Conservation (phyloP, 1,140 invertebrate species). For the Nomia melanderi region DNA sequence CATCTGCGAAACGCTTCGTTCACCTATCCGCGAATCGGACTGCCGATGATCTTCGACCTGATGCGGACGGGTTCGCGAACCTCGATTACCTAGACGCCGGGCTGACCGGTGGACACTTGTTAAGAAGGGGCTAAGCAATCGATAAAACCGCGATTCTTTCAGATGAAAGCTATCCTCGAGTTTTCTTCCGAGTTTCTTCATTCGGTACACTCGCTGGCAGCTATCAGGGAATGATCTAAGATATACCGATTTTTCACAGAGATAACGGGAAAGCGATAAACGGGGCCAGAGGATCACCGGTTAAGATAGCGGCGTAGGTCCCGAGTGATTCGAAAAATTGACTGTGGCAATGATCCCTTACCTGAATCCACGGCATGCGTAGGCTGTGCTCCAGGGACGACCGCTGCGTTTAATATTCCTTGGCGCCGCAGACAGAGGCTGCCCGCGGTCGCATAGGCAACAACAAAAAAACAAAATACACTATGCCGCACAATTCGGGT, state of each 20-base stretch:
- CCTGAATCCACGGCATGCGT: slow-evolving; percentile 75
- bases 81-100: not conserved
- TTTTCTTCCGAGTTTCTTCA: not conserved
- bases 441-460: slow-evolving; percentile 13
- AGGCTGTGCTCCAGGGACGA: slow-evolving; percentile 56
- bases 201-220: too few species aligned
- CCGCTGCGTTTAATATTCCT: slow-evolving; percentile 38
- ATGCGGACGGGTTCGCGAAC: not conserved
- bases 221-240: not conserved
- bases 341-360: slow-evolving; percentile 56
- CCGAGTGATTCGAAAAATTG: not conserved
- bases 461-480: slow-evolving; percentile 46
- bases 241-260: slow-evolving; percentile 41
- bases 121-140: not conserved
- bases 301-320: not conserved
- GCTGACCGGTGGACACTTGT: not conserved
- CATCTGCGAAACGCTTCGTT: slow-evolving; percentile 24
- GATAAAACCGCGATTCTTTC: too few species aligned
- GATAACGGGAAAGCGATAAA: not conserved
- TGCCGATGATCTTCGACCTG: not conserved
- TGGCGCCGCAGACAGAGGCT: slow-evolving; percentile 2
- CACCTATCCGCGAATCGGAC: not conserved
- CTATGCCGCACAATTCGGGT: slow-evolving; percentile 32
- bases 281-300: not conserved
- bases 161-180: not conserved